These are phyloP conservation scores for Tenthredo notha DNA, from an alignment of 2,888 invertebrate genomes.

Conservation along the genomic window DNA sequence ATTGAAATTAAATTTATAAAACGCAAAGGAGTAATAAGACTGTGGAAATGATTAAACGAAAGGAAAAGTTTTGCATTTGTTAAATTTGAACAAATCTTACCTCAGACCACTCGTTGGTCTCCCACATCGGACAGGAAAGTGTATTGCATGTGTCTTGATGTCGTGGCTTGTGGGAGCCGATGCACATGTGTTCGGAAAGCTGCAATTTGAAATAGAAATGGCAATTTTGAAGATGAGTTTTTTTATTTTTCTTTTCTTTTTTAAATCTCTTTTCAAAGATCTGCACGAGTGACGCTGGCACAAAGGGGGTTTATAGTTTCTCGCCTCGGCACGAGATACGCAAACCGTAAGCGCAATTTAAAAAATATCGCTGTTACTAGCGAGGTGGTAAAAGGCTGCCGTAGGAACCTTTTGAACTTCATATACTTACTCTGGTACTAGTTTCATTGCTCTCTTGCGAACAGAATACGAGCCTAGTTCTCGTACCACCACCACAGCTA, in stretches of 20 bases:
- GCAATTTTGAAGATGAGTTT: background rate
- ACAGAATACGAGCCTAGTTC: constrained; percentile 91
- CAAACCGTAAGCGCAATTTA: constrained; percentile 21
- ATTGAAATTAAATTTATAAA: background rate
- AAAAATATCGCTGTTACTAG: constrained; percentile 13
- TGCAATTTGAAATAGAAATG: constrained; percentile 75
- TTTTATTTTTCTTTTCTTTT: background rate
- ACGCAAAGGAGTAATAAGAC: background rate
- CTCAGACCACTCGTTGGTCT: constrained; percentile 93
- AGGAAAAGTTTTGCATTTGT: background rate
- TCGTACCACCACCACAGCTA: constrained; percentile 92
- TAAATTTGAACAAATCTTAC: constrained; percentile 80
- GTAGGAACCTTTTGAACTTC: constrained; percentile 37
- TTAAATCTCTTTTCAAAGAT: background rate
- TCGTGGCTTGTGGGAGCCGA: constrained; percentile 86
- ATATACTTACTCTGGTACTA: constrained; percentile 84
- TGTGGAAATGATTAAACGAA: background rate
- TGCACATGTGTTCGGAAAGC: constrained; percentile 90
- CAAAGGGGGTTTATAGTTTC: constrained; percentile 38
- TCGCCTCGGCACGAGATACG: background rate
- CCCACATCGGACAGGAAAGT: constrained; percentile 93
- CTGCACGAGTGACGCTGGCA: background rate
- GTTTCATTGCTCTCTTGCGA: constrained; percentile 90
- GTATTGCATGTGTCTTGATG: constrained; percentile 91
- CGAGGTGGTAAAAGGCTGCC: constrained; percentile 28